Percentiles rank a stretch among this genome's conserved stretches.
Conservation (phyloP, 1,140 invertebrate species). For the Drosophila tropicalis region DNA sequence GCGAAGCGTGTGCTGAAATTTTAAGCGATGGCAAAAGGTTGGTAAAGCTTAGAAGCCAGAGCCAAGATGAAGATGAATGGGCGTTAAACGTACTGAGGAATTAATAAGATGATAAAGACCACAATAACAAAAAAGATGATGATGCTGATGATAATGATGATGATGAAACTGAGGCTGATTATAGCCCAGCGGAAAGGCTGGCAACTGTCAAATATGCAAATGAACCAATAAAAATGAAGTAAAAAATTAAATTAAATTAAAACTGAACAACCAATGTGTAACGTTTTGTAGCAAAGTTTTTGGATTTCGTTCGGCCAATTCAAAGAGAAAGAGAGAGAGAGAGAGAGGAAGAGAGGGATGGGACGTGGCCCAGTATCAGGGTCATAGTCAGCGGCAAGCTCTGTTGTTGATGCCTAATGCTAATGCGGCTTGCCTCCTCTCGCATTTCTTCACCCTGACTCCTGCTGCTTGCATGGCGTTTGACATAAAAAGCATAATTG, state of each 20-base stretch:
- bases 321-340: neutral
- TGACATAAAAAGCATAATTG: slow-evolving; percentile 77
- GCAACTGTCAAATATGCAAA: slow-evolving; percentile 46
- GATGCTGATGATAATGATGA: slow-evolving; percentile 25
- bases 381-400: neutral
- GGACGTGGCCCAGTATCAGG: neutral
- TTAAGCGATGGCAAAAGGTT: slow-evolving; percentile 8
- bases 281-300: slow-evolving; percentile 5
- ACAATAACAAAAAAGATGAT: slow-evolving; percentile 43
- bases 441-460: slow-evolving; percentile 1
- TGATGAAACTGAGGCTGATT: slow-evolving; percentile 13
- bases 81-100: slow-evolving; percentile 66
- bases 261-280: slow-evolving; percentile 33
- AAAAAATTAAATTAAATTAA: slow-evolving; percentile 57
- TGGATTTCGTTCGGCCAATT: neutral
- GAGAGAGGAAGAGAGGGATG: neutral
- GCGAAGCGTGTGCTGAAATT: slow-evolving; percentile 20
- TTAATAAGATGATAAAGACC: slow-evolving; percentile 58
- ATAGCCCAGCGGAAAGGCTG: neutral
- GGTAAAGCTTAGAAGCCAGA: slow-evolving; percentile 61
- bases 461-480: slow-evolving; percentile 44
- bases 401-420: slow-evolving; percentile 13
- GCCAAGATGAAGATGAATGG: slow-evolving; percentile 72
- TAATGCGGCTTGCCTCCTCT: neutral
- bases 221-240: slow-evolving; percentile 52